A percentile compares a stretch with the other conserved stretches of the same genome.
phyloP scores from a whole-genome alignment of 2,797 vertebrate genomes.

The Atherinosoma microstoma region DNA sequence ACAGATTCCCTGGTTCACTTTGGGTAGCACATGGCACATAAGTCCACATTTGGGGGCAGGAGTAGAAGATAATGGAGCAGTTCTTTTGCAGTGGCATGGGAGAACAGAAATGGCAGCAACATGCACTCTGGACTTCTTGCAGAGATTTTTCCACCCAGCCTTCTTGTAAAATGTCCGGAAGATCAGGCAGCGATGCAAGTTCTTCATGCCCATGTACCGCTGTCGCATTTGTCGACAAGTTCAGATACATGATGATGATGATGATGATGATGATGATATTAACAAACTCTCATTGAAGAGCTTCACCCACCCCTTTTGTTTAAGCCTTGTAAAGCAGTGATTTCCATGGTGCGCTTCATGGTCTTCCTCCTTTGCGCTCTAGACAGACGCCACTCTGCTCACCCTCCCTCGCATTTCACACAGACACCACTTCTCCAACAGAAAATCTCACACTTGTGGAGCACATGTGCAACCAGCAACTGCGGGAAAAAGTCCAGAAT shows the following conservation, averaged over 20 bases:
- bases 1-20: not conserved
- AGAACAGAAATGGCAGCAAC: too few relatives aligned
- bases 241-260: too few relatives aligned
- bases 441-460: not conserved
- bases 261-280: too few relatives aligned
- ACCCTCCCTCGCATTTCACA: not conserved
- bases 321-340: not conserved
- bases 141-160: not conserved
- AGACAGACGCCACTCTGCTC: not conserved
- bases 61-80: not conserved
- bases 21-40: not conserved
- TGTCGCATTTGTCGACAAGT: too few relatives aligned
- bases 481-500: not conserved
- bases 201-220: not conserved
- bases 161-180: not conserved
- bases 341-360: not conserved
- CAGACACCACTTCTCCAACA: not conserved
- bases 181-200: not conserved
- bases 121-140: not conserved
- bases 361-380: not conserved
- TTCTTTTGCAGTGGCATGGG: too few relatives aligned
- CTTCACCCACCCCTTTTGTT: too few relatives aligned
- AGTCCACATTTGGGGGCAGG: not conserved
- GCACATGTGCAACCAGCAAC: not conserved
- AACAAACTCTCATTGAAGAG: too few relatives aligned